phyloP scores from a whole-genome alignment of 2,888 invertebrate genomes.

The Tanypteryx hageni region DNA sequence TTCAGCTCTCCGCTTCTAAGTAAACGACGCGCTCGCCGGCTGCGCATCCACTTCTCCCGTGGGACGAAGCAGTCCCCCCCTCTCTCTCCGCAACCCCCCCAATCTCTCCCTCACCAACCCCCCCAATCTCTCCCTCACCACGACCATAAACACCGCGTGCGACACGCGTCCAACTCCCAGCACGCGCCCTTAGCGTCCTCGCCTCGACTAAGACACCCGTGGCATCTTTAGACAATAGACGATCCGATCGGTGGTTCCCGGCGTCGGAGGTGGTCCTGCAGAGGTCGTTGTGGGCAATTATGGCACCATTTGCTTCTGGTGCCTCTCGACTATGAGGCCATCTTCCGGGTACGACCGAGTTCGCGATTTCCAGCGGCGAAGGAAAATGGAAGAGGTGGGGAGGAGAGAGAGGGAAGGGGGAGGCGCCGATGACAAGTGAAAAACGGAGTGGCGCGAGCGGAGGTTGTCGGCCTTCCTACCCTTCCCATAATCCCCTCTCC shows the following conservation, averaged over 20 bases:
- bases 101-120: background rate
- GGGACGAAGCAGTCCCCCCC: background rate
- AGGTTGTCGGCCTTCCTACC: conserved; percentile 50
- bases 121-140: background rate
- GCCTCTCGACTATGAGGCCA: background rate
- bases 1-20: too few species aligned
- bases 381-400: background rate
- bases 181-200: background rate
- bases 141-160: background rate
- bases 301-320: conserved; percentile 37
- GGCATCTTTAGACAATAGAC: background rate
- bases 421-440: conserved; percentile 62
- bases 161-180: background rate
- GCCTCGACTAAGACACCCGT: background rate
- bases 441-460: conserved; percentile 55
- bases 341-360: conserved; percentile 42
- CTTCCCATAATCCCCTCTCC: conserved; percentile 56
- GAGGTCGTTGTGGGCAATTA: conserved; percentile 5
- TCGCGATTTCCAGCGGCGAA: background rate
- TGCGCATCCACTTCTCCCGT: background rate
- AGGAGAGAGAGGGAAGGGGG: conserved; percentile 28
- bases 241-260: background rate
- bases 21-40: background rate
- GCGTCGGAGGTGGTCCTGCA: background rate
- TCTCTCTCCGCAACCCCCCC: background rate